These are phyloP conservation scores for Leistus spinibarbis DNA, from an alignment of 2,888 invertebrate species.

Conservation along the genomic window DNA sequence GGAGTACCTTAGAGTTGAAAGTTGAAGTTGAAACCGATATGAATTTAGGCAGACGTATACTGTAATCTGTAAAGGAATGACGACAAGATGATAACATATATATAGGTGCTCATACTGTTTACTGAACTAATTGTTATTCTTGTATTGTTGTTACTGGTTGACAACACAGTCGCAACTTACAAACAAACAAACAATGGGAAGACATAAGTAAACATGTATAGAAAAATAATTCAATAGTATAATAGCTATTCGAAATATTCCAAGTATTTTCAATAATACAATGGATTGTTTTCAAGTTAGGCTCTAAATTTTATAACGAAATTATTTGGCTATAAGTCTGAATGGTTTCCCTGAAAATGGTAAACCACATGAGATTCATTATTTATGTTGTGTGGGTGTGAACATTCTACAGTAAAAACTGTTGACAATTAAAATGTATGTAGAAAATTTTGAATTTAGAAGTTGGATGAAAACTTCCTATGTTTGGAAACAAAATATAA, in stretches of 20 bases:
- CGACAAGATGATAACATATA: not conserved
- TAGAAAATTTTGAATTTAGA: no score
- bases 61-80: not conserved
- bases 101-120: slow-evolving; percentile 5
- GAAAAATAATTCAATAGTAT: not conserved
- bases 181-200: not conserved
- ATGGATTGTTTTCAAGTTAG: not conserved
- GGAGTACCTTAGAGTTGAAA: no score
- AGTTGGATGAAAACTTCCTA: no score
- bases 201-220: not conserved
- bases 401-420: no score
- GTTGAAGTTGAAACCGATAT: no score
- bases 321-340: not conserved
- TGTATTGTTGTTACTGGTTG: slow-evolving; percentile 28
- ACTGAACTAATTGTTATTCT: slow-evolving; percentile 40
- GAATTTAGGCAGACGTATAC: no score
- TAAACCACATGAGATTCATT: no score
- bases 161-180: not conserved
- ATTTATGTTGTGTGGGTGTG: no score
- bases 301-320: not conserved
- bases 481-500: no score
- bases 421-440: no score
- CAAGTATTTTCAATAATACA: not conserved
- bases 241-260: not conserved
- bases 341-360: no score